phyloP scores from a whole-genome alignment of 1,140 invertebrate species.

The Ooceraea biroi region DNA sequence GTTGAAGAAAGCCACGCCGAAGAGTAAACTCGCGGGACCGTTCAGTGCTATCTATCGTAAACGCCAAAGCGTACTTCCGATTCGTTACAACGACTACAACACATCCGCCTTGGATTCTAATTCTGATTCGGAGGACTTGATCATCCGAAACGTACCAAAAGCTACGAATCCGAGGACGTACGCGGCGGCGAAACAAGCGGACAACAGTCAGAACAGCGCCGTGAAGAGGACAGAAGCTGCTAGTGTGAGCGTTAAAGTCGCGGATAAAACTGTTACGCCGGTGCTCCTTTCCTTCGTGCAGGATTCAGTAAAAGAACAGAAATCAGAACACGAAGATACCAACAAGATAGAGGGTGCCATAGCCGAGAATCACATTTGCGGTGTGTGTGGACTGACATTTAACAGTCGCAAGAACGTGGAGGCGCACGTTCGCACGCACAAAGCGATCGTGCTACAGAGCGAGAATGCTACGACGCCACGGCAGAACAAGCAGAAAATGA shows the following conservation, averaged over 20 bases:
- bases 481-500: slow-evolving; percentile 73
- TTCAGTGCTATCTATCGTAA: slow-evolving; percentile 68
- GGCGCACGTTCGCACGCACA: slow-evolving; percentile 78
- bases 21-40: slow-evolving; percentile 31
- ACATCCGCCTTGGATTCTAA: slow-evolving; percentile 65
- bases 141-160: background rate
- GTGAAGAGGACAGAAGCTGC: too few species aligned
- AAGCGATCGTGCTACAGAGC: slow-evolving; percentile 21
- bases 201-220: too few species aligned
- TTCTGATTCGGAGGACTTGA: slow-evolving; percentile 36
- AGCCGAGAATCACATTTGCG: slow-evolving; percentile 77
- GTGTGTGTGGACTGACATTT: slow-evolving; percentile 78
- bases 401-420: slow-evolving; percentile 75
- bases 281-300: background rate
- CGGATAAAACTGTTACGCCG: background rate
- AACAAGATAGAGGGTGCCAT: background rate
- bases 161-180: background rate
- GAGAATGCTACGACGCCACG: background rate
- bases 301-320: background rate
- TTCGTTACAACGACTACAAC: slow-evolving; percentile 76
- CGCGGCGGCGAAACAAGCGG: background rate
- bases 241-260: background rate
- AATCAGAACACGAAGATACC: slow-evolving; percentile 3
- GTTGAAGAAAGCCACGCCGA: slow-evolving; percentile 24
- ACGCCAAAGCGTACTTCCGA: slow-evolving; percentile 70